A percentile compares a stretch with the other conserved stretches of the same genome.
phyloP scores from a whole-genome alignment of 2,888 invertebrate genomes.

The Drosophila paucipuncta region DNA sequence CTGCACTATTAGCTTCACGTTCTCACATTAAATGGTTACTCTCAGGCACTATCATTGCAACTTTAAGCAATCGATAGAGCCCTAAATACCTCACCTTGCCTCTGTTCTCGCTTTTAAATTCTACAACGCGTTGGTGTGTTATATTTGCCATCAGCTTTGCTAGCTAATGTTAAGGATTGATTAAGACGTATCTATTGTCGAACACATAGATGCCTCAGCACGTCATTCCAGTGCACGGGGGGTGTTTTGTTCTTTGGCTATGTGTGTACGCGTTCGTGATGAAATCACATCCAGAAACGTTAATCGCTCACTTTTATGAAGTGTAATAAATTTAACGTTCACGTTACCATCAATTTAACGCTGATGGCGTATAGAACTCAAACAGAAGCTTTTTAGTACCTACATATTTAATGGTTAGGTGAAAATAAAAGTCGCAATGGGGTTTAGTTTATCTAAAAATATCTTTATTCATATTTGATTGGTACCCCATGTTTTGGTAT shows the following conservation, averaged over 20 bases:
- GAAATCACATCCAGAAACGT: slow-evolving; percentile 81
- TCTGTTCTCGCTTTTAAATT: slow-evolving; percentile 34
- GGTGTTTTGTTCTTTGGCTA: slow-evolving; percentile 9
- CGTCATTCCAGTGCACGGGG: slow-evolving; percentile 54
- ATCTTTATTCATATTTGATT: slow-evolving; percentile 79
- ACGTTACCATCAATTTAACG: slow-evolving; percentile 51
- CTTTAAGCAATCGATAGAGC: not conserved
- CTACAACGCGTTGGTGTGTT: slow-evolving; percentile 3
- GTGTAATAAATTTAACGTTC: slow-evolving; percentile 76
- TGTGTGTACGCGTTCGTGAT: slow-evolving; percentile 61
- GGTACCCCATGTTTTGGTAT: slow-evolving; percentile 68
- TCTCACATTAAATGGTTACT: not conserved
- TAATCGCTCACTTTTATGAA: slow-evolving; percentile 81
- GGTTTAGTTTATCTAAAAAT: slow-evolving; percentile 78
- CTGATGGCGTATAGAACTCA: not conserved
- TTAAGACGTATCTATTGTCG: slow-evolving; percentile 79
- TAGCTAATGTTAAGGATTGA: slow-evolving; percentile 64
- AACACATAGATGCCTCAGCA: slow-evolving; percentile 63
- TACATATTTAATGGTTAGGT: slow-evolving; percentile 3
- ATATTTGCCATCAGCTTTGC: slow-evolving; percentile 13
- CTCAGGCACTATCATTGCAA: slow-evolving; percentile 23
- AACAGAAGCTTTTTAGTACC: not conserved
- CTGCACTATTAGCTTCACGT: not conserved
- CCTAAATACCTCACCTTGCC: not conserved
- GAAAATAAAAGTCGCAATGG: slow-evolving; percentile 19